Conservation (phyloP, 2,888 invertebrate species). For the Heliothis peltigera region DNA sequence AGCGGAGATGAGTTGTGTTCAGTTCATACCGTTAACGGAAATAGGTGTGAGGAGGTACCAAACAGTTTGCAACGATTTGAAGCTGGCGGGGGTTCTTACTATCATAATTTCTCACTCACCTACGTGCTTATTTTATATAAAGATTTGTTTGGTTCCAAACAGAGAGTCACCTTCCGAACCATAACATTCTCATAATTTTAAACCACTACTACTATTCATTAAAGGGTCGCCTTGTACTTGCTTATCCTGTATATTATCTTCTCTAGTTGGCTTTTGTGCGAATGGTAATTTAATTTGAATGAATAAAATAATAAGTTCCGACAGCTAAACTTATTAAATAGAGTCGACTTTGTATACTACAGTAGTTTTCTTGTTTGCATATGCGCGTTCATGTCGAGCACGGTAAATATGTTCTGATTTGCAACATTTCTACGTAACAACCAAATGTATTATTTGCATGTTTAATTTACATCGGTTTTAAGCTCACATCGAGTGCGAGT, state of each 20-base stretch:
- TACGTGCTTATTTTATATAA: background rate
- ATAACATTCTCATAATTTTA: slow-evolving; percentile 14
- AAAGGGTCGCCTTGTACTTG: slow-evolving; percentile 21
- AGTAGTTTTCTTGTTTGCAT: slow-evolving; percentile 46
- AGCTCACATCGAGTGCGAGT: slow-evolving; percentile 23
- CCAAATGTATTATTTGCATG: slow-evolving; percentile 53
- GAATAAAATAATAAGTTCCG: slow-evolving; percentile 11
- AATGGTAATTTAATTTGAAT: slow-evolving; percentile 37
- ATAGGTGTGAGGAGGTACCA: slow-evolving; percentile 22
- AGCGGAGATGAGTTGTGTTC: slow-evolving; percentile 46
- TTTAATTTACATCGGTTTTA: slow-evolving; percentile 45
- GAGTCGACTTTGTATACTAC: slow-evolving; percentile 23
- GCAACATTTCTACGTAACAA: slow-evolving; percentile 37
- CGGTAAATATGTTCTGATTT: slow-evolving; percentile 47
- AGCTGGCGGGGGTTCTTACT: slow-evolving; percentile 1
- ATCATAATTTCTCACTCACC: background rate
- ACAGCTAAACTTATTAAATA: slow-evolving; percentile 10
- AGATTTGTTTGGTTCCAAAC: slow-evolving; percentile 8
- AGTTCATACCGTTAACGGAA: slow-evolving; percentile 36
- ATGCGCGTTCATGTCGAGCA: slow-evolving; percentile 28
- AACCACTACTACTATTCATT: slow-evolving; percentile 20
- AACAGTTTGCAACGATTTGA: slow-evolving; percentile 6
- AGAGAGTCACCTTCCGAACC: background rate
- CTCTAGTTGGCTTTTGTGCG: slow-evolving; percentile 16
- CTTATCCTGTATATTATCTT: slow-evolving; percentile 22